These are phyloP conservation scores for Anseranas semipalmata DNA, from an alignment of 2,113 vertebrate species.

Conservation along the genomic window DNA sequence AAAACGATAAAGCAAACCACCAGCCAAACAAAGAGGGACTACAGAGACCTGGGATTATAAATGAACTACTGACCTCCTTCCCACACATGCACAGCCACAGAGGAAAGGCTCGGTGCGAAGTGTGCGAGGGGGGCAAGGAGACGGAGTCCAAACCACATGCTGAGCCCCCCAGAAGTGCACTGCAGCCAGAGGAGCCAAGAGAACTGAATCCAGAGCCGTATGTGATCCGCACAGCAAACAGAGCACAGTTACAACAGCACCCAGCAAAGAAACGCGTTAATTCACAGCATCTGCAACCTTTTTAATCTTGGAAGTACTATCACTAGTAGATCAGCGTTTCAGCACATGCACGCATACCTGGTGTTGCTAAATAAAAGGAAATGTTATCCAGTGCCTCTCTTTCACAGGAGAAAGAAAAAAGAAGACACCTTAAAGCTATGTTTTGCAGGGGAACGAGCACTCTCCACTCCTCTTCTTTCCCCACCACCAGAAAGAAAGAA, in stretches of 20 bases:
- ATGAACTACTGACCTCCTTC: background rate
- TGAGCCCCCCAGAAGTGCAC: background rate
- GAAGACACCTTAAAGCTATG: background rate
- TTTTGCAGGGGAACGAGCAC: background rate
- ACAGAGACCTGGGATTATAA: background rate
- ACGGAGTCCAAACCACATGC: background rate
- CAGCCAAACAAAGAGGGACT: background rate
- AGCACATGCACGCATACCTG: conserved; percentile 55
- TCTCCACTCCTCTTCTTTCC: conserved; percentile 21
- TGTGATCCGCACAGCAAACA: conserved; percentile 55
- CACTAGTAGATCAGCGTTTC: background rate
- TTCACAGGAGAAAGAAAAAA: background rate
- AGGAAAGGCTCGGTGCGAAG: background rate
- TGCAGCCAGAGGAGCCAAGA: background rate
- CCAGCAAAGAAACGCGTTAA: conserved; percentile 19
- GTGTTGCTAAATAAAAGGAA: conserved; percentile 43
- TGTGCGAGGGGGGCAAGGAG: background rate
- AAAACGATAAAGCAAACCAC: background rate
- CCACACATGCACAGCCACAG: background rate
- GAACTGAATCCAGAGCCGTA: conserved; percentile 3
- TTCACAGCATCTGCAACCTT: conserved; percentile 17
- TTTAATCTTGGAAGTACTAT: background rate
- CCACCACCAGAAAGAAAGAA: background rate
- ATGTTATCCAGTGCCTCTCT: conserved; percentile 17
- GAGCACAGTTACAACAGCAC: conserved; percentile 8